Evolutionary conservation across 37 sponge, comb jelly and placozoan genomes (phyloP).

Genomic region (Sycon ciliatum): DNA sequence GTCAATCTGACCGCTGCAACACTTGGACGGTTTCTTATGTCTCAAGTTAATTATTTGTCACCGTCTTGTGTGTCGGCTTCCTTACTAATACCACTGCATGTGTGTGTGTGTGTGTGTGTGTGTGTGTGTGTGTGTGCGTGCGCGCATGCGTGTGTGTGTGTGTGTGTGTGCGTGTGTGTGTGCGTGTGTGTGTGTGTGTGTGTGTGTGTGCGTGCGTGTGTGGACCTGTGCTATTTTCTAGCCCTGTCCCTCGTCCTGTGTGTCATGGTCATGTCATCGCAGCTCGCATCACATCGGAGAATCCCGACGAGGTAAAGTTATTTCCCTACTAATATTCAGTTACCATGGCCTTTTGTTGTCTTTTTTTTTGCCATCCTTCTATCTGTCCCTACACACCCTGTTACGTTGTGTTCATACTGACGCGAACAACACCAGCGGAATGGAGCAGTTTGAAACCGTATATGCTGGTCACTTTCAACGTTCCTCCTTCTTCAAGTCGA

Average conservation of each 20-base stretch:
- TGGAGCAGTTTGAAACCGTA: too few species aligned
- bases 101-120: background rate
- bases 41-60: too few species aligned
- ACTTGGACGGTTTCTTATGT: too few species aligned
- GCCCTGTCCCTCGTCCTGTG: conserved; percentile 49
- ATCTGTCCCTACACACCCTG: background rate
- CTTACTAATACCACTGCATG: background rate
- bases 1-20: too few species aligned
- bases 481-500: too few species aligned
- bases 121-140: background rate
- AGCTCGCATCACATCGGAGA: conserved; percentile 96
- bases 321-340: background rate
- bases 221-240: conserved; percentile 10
- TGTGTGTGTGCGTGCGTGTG: background rate
- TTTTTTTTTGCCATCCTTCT: background rate
- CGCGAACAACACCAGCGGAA: too few species aligned
- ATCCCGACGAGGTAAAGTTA: conserved; percentile 81
- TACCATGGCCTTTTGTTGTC: too few species aligned
- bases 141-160: background rate
- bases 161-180: background rate
- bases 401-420: too few species aligned
- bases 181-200: background rate
- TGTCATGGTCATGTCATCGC: conserved; percentile 95
- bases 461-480: too few species aligned
- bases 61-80: too few species aligned